A percentile compares a stretch with the other conserved stretches of the same genome.
phyloP scores from a whole-genome alignment of 2,113 vertebrate species.

The Melanerpes aurifrons region DNA sequence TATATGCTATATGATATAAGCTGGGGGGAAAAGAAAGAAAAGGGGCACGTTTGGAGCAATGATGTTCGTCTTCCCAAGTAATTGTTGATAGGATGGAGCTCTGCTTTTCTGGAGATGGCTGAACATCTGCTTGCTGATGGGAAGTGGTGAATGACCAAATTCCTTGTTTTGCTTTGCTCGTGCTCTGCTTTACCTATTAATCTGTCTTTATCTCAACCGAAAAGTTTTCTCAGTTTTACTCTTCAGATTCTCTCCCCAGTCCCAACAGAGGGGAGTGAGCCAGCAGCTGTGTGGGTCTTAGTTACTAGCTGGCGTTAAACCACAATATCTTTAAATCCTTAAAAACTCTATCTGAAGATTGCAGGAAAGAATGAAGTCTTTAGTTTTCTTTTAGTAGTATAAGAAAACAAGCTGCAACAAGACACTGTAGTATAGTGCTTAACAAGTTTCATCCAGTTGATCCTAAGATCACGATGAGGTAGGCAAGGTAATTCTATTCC shows the following conservation, averaged over 20 bases:
- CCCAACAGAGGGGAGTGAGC: not conserved
- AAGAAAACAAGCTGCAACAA: constrained; percentile 12
- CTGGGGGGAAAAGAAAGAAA: not conserved
- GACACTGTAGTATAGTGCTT: not conserved
- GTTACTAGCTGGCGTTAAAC: not conserved
- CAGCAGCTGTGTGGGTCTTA: not conserved
- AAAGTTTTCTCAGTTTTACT: not conserved
- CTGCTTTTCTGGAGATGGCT: not conserved
- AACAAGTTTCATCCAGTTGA: not conserved
- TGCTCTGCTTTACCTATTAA: not conserved
- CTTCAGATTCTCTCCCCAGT: not conserved
- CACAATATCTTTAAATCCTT: not conserved
- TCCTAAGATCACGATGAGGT: not conserved
- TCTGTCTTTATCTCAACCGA: not conserved
- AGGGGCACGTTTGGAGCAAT: too few species aligned
- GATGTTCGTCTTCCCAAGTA: not conserved
- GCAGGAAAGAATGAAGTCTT: not conserved
- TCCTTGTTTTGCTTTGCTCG: not conserved
- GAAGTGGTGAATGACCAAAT: not conserved
- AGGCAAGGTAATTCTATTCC: constrained; percentile 10
- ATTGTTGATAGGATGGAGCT: not conserved
- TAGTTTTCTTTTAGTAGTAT: constrained; percentile 9
- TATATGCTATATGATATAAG: not conserved
- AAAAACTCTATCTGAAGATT: not conserved
- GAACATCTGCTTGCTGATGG: not conserved